Percentiles rank a stretch among this genome's conserved stretches.
These are phyloP conservation scores for Centrocercus urophasianus DNA, from an alignment of 2,113 vertebrate genomes.

Conservation along the genomic window DNA sequence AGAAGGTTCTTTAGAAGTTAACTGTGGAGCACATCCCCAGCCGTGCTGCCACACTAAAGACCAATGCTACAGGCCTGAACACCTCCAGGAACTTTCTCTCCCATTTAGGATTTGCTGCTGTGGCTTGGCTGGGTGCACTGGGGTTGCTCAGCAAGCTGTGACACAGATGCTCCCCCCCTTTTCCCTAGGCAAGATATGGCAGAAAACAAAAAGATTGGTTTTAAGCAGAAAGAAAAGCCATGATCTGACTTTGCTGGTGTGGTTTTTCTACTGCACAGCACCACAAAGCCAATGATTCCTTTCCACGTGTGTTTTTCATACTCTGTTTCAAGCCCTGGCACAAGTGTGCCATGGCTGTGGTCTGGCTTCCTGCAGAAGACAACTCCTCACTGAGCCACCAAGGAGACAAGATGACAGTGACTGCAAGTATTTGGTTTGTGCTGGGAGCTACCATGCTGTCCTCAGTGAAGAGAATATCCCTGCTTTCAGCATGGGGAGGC, in stretches of 20 bases:
- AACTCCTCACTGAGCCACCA: neutral
- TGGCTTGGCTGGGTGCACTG: slow-evolving; percentile 36
- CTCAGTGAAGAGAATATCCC: neutral
- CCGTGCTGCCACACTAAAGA: fast-evolving
- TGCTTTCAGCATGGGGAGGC: neutral
- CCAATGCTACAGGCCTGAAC: neutral
- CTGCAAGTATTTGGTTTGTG: neutral
- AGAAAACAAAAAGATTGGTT: slow-evolving; percentile 55
- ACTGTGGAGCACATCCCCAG: neutral
- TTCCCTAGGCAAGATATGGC: slow-evolving; percentile 34
- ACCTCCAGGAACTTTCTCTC: slow-evolving; percentile 46
- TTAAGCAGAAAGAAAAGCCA: slow-evolving; percentile 48
- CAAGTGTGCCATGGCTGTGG: neutral
- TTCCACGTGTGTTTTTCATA: neutral
- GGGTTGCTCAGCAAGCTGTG: slow-evolving; percentile 64
- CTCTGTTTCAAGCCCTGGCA: neutral
- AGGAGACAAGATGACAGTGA: neutral
- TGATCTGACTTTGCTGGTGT: neutral
- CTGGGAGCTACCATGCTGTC: neutral
- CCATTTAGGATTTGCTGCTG: slow-evolving; percentile 19
- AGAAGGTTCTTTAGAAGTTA: neutral
- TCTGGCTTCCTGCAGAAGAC: neutral
- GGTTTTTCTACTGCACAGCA: slow-evolving; percentile 31
- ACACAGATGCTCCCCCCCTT: slow-evolving; percentile 65
- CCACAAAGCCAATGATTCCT: neutral